Percentiles rank a stretch among this genome's conserved stretches.
These are phyloP conservation scores for Clunio marinus DNA, from an alignment of 2,888 invertebrate species.

Conservation along the genomic window DNA sequence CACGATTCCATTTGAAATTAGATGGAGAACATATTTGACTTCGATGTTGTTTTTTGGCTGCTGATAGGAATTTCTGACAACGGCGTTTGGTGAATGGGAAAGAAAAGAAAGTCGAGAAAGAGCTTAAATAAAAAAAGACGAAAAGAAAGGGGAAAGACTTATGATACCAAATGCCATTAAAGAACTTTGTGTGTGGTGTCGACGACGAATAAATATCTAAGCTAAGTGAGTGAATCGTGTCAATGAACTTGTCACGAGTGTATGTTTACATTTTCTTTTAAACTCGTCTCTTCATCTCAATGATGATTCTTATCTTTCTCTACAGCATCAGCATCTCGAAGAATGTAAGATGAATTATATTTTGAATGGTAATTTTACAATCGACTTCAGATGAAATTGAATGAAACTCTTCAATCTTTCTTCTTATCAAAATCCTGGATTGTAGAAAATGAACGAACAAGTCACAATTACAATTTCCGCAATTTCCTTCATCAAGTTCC, in stretches of 20 bases:
- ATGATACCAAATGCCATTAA: slow-evolving; percentile 27
- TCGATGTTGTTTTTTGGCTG: neutral
- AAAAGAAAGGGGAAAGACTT: slow-evolving; percentile 22
- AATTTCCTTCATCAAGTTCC: neutral
- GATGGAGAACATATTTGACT: neutral
- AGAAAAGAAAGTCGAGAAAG: too few relatives aligned
- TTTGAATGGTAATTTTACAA: neutral
- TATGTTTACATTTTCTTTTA: slow-evolving; percentile 11
- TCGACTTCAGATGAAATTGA: neutral
- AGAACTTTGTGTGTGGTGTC: slow-evolving; percentile 13
- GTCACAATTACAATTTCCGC: neutral
- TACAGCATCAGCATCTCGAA: neutral
- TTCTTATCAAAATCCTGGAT: too few relatives aligned
- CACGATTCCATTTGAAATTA: neutral
- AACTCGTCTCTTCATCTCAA: neutral
- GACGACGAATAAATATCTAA: neutral
- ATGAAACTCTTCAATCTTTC: neutral
- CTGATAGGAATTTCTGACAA: too few relatives aligned
- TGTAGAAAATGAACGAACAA: neutral
- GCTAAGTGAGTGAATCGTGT: slow-evolving; percentile 4
- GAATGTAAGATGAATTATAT: neutral
- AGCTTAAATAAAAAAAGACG: slow-evolving; percentile 13
- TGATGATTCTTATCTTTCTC: neutral
- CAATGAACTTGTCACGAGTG: slow-evolving; percentile 35
- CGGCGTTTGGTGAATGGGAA: too few relatives aligned